These are phyloP conservation scores for Cyprinodon diabolis DNA, from an alignment of 2,797 vertebrate species.

Conservation along the genomic window DNA sequence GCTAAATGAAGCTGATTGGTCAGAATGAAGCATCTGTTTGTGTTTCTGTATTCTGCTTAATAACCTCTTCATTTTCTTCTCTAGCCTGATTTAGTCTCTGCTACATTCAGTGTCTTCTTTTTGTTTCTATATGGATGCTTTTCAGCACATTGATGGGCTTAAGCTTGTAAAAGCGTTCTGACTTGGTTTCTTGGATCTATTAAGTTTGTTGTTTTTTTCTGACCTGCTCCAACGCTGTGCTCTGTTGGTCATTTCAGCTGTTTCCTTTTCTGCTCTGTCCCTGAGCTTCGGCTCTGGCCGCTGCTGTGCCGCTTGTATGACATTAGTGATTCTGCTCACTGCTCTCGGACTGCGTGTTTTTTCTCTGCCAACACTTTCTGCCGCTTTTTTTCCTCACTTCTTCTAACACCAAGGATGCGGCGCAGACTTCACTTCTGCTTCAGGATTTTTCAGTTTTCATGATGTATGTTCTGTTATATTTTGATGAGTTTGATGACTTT, in stretches of 20 bases:
- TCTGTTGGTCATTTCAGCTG: constrained; percentile 67
- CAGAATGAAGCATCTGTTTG: constrained; percentile 49
- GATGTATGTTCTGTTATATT: constrained; percentile 58
- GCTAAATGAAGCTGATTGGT: constrained; percentile 55
- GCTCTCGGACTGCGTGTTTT: constrained; percentile 58
- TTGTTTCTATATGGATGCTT: constrained; percentile 31
- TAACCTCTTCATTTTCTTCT: constrained; percentile 68
- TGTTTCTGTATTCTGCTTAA: constrained; percentile 37
- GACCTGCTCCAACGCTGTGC: constrained; percentile 67
- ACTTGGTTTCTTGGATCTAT: constrained; percentile 65
- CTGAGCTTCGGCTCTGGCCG: constrained; percentile 56
- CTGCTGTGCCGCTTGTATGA: constrained; percentile 71
- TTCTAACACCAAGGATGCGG: constrained; percentile 48
- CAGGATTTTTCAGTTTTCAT: constrained; percentile 58
- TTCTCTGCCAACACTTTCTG: constrained; percentile 61
- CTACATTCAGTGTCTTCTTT: constrained; percentile 33
- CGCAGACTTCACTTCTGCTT: constrained; percentile 54
- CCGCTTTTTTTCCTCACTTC: constrained; percentile 48
- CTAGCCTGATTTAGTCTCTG: constrained; percentile 48
- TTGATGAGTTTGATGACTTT: constrained; percentile 54
- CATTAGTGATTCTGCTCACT: constrained; percentile 71
- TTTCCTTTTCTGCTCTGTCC: constrained; percentile 64
- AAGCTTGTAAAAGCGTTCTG: constrained; percentile 73
- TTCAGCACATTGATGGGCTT: constrained; percentile 39
- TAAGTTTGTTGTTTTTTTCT: constrained; percentile 66